A percentile compares a stretch with the other conserved stretches of the same genome.
Evolutionary conservation across 2,888 invertebrate species (phyloP).

Genomic region (Deladenus siricidicola): DNA sequence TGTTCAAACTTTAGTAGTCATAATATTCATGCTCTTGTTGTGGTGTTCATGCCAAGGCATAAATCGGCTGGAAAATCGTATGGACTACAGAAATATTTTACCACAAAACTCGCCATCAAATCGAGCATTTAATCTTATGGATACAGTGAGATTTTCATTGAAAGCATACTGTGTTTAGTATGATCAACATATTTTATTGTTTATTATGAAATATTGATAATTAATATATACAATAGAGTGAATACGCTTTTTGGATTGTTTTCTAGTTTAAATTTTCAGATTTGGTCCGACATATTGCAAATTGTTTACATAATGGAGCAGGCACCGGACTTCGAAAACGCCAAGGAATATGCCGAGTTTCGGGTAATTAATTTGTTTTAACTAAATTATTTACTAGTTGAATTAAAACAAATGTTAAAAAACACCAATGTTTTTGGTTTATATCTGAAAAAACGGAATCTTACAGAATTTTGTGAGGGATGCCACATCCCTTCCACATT

Average conservation of each 20-base stretch:
- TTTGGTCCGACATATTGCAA: slow-evolving; percentile 31
- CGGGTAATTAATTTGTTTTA: slow-evolving; percentile 7
- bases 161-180: neutral
- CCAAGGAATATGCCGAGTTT: slow-evolving; percentile 18
- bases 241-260: too few relatives aligned
- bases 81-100: slow-evolving; percentile 25
- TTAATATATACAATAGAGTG: too few relatives aligned
- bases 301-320: slow-evolving; percentile 25
- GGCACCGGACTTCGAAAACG: slow-evolving; percentile 26
- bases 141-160: slow-evolving; percentile 4
- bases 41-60: slow-evolving; percentile 9
- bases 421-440: too few relatives aligned
- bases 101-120: slow-evolving; percentile 20
- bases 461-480: slow-evolving; percentile 19
- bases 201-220: too few relatives aligned
- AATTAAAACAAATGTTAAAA: too few relatives aligned
- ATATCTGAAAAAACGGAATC: too few relatives aligned
- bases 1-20: neutral
- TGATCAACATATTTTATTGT: too few relatives aligned
- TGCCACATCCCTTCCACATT: slow-evolving; percentile 16
- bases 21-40: neutral
- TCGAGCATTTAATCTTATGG: slow-evolving; percentile 24
- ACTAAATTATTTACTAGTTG: neutral
- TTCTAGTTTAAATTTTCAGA: slow-evolving; percentile 18
- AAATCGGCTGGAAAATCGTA: slow-evolving; percentile 15